Evolutionary conservation across 1,140 invertebrate species (phyloP).

Genomic region (Ladona fulva): DNA sequence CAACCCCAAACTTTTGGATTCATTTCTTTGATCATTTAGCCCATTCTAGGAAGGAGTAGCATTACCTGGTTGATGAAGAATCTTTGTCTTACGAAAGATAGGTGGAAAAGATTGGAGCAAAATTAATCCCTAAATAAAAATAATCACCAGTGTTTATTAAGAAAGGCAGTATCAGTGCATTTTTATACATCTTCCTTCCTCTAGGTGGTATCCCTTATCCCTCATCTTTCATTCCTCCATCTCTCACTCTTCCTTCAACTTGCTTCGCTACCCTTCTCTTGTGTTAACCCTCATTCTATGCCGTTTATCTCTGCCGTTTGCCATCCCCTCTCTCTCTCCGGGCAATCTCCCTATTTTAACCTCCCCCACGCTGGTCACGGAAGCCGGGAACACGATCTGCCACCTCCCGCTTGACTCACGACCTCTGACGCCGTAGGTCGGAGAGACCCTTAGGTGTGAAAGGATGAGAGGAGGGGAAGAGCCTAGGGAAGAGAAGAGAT

Average conservation of each 20-base stretch:
- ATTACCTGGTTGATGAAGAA: too few species aligned
- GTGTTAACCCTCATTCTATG: neutral
- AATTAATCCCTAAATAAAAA: neutral
- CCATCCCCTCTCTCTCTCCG: neutral
- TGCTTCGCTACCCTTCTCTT: neutral
- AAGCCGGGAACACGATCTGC: slow-evolving; percentile 1
- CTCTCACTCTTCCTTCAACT: neutral
- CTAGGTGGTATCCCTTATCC: neutral
- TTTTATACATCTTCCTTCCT: neutral
- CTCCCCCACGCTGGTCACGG: neutral
- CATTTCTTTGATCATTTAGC: too few species aligned
- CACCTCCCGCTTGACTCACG: slow-evolving; percentile 1
- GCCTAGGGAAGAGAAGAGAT: neutral
- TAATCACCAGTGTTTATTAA: neutral
- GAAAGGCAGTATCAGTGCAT: too few species aligned
- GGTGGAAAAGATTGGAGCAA: too few species aligned
- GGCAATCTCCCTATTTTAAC: neutral
- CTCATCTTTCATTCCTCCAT: neutral
- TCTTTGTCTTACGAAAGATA: too few species aligned
- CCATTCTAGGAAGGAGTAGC: too few species aligned
- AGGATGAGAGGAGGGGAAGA: neutral
- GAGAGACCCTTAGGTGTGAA: neutral
- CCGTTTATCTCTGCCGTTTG: neutral
- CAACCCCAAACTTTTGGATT: too few species aligned
- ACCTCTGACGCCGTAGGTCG: neutral